Evolutionary conservation across 2,888 invertebrate genomes (phyloP).

Genomic region (Agrotis ipsilon): DNA sequence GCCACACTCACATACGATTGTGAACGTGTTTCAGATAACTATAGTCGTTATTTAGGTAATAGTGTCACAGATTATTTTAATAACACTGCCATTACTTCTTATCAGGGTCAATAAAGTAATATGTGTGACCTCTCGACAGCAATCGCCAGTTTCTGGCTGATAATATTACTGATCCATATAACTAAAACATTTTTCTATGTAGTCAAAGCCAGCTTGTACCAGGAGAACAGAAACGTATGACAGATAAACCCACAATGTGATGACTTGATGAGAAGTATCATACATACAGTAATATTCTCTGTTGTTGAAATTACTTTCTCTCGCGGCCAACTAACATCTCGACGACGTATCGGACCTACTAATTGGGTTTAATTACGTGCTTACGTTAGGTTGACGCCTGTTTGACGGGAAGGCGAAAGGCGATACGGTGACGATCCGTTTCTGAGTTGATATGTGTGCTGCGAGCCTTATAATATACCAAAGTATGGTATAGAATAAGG

Average conservation of each 20-base stretch:
- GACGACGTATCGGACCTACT: too few relatives aligned
- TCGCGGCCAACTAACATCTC: too few relatives aligned
- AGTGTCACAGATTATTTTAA: background rate
- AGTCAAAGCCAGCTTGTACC: background rate
- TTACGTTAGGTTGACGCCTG: too few relatives aligned
- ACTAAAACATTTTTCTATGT: background rate
- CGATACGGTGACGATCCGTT: too few relatives aligned
- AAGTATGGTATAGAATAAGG: too few relatives aligned
- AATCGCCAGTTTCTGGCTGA: background rate
- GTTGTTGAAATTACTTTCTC: too few relatives aligned
- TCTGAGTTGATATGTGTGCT: too few relatives aligned
- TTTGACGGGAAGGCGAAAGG: too few relatives aligned
- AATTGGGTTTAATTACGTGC: too few relatives aligned
- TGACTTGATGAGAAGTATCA: background rate
- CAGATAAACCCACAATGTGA: background rate
- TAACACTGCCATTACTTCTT: background rate
- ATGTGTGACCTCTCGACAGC: background rate
- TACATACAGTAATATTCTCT: too few relatives aligned
- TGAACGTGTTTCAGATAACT: slow-evolving; percentile 1
- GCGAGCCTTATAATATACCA: too few relatives aligned
- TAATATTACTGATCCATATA: background rate
- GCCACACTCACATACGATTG: background rate
- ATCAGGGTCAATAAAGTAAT: background rate
- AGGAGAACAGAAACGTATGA: background rate
- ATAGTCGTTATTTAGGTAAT: background rate